Evolutionary conservation across 1,140 invertebrate genomes (phyloP), one percentile per base, ranked within the genome.

Genomic region (Drosophila triauraria): DNA sequence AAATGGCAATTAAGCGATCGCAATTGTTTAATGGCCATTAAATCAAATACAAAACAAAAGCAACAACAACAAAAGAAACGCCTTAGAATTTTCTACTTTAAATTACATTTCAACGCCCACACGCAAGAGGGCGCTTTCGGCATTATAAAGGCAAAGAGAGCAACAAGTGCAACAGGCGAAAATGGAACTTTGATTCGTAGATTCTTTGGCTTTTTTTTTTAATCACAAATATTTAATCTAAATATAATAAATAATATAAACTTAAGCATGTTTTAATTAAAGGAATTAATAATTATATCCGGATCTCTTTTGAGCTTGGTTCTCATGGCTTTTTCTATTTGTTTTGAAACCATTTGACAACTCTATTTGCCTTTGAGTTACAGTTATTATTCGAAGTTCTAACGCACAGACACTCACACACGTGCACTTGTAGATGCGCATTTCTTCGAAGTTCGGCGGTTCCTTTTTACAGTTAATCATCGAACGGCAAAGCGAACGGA

Each of bases 401-500:
- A 4, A 5, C 12, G n/a, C 25, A 23, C 38, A 15, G 8, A 25
- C 70, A 25, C 27, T 23, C 48, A 20, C 44, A 57, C 32, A 42
- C n/a, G 10, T 38, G 10, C 12, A 47, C 35, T 23, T n/a, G 62
- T n/a, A 25, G 44, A 4, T 13, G 20, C 35, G 23, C 17, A 53
- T 35, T 38, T 8, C 9, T 30, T n/a, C 7, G 23, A 67, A 67
- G 20, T 27, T 54, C 42, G 23, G 17, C 42, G n/a, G 8, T 47
- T 70, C 40, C 48, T 27, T 40, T 43, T 67, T 43, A 68, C 75
- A 77, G 75, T 77, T 77, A 77, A 43, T 10, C 4, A 2, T 15
- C 40, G 10, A 75, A 23, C 20, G 40, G 23, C 51, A 32, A 54
- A 44, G 43, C 54, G 48, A 60, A 35, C 15, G 38, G 47, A 75